phyloP scores from a whole-genome alignment of 2,113 vertebrate genomes.

The Oreochromis aureus region DNA sequence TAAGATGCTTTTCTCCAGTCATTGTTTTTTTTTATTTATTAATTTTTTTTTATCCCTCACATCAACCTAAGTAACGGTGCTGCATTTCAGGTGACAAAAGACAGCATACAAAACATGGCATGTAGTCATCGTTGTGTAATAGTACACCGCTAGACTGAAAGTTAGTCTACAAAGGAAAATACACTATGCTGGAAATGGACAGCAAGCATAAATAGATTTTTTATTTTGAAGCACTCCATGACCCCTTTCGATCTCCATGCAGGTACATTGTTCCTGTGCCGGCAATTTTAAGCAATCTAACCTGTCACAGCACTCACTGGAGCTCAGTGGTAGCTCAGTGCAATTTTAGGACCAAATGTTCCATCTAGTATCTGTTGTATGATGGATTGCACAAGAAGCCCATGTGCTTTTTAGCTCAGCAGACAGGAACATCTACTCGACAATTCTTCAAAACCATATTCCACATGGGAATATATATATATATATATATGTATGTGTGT shows the following conservation, averaged over 20 bases:
- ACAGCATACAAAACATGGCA: background rate
- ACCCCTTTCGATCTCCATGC: background rate
- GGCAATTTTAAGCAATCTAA: slow-evolving; percentile 26
- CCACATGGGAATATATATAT: background rate
- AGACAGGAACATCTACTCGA: background rate
- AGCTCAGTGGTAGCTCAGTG: background rate
- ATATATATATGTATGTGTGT: accelerated
- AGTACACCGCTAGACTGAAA: background rate
- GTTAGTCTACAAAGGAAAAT: background rate
- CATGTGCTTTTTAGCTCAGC: background rate
- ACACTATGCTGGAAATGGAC: background rate
- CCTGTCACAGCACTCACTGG: background rate
- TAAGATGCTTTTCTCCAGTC: background rate
- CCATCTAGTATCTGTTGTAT: background rate
- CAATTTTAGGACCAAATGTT: slow-evolving; percentile 7
- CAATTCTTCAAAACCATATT: background rate
- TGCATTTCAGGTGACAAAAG: slow-evolving; percentile 5
- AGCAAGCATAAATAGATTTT: slow-evolving; percentile 13
- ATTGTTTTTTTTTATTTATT: background rate
- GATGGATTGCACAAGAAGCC: background rate
- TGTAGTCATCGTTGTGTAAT: background rate
- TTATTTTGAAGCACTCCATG: background rate
- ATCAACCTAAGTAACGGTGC: background rate
- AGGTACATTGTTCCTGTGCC: slow-evolving; percentile 15
- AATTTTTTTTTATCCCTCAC: background rate